Evolutionary conservation across 2,113 vertebrate genomes (phyloP).

Genomic region (Microcebus tavaratra): DNA sequence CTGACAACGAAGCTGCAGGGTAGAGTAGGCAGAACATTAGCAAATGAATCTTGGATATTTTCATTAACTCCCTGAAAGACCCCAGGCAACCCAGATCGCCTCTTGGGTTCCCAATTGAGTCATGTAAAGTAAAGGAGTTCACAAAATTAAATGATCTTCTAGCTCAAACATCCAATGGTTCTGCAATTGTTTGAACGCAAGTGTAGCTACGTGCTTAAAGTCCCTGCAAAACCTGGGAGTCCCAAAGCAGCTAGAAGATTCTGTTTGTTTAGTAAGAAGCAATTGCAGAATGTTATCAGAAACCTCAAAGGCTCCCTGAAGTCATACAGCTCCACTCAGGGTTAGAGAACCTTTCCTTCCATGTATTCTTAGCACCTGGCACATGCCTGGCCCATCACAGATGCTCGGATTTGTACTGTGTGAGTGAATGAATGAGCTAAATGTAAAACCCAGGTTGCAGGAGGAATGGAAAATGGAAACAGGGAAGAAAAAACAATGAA

Average conservation of each 20-base stretch:
- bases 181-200: background rate
- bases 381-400: background rate
- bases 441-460: background rate
- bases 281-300: background rate
- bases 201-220: background rate
- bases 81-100: background rate
- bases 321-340: background rate
- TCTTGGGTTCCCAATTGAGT: background rate
- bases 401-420: background rate
- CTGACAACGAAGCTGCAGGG: background rate
- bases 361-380: background rate
- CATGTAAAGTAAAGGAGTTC: background rate
- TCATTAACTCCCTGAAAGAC: background rate
- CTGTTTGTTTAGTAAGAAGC: constrained; percentile 11
- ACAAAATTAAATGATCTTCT: background rate
- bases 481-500: background rate
- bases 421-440: constrained; percentile 1
- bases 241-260: background rate
- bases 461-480: background rate
- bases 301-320: background rate
- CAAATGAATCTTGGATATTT: constrained; percentile 6
- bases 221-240: background rate
- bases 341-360: background rate
- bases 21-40: background rate
- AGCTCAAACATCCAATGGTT: background rate